Evolutionary conservation across 2,888 invertebrate species (phyloP).

Genomic region (Polyommatus icarus): DNA sequence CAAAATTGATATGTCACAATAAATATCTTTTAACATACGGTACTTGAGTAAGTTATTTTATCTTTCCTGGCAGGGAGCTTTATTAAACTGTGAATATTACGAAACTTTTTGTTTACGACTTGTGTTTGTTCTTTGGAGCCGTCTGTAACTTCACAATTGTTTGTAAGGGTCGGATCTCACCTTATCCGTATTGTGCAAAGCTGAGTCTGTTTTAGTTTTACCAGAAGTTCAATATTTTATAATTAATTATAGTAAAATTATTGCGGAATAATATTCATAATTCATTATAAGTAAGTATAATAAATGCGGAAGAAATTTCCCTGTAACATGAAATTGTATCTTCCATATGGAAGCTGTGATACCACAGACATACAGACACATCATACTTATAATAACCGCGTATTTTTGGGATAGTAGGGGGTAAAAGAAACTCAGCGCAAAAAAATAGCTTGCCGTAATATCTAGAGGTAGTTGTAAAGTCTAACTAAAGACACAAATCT

Average conservation of each 20-base stretch:
- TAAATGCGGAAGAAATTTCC: neutral
- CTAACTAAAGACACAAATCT: neutral
- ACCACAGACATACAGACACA: no score
- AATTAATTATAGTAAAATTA: no score
- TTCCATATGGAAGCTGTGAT: neutral
- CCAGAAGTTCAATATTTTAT: no score
- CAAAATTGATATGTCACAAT: neutral
- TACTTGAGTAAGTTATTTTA: neutral
- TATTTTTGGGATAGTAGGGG: no score
- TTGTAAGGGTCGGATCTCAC: neutral
- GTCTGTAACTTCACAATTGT: neutral
- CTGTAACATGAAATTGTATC: neutral
- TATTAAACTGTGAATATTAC: conserved; percentile 11
- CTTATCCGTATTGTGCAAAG: neutral
- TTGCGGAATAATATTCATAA: no score
- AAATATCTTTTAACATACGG: neutral
- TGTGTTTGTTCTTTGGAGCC: neutral
- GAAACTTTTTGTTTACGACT: conserved; percentile 7
- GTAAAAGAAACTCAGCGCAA: no score
- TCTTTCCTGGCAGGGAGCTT: neutral
- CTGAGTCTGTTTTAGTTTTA: no score
- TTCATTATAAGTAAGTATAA: no score
- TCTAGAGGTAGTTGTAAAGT: no score
- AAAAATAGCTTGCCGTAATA: no score
- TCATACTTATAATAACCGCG: no score